Percentiles rank a stretch among this genome's conserved stretches.
Evolutionary conservation across 2,113 vertebrate genomes (phyloP).

Genomic region (Albula goreensis): DNA sequence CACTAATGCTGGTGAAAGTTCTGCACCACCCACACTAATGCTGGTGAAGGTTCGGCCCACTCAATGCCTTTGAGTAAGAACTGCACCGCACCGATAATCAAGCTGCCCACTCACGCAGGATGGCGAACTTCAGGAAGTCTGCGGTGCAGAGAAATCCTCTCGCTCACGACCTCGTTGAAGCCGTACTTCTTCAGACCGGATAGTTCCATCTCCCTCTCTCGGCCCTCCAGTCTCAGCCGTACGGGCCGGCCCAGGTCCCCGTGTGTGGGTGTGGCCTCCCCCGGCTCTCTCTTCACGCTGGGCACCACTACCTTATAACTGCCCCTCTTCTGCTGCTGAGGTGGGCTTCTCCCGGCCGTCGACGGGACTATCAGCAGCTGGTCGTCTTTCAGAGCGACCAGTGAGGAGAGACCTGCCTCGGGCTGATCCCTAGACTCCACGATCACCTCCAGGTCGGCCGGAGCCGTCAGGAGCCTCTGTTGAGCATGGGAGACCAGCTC

Average conservation of each 20-base stretch:
- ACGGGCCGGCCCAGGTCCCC: conserved; percentile 27
- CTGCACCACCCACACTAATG: not conserved
- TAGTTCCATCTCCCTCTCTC: conserved; percentile 38
- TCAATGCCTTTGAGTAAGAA: no score
- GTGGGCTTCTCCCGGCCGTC: conserved; percentile 53
- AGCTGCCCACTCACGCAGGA: conserved; percentile 73
- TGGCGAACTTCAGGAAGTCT: conserved; percentile 77
- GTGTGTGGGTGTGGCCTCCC: conserved; percentile 21
- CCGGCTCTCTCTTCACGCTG: conserved; percentile 38
- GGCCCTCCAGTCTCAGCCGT: not conserved
- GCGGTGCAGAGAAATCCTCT: conserved; percentile 67
- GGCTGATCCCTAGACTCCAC: conserved; percentile 74
- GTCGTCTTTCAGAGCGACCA: conserved; percentile 80
- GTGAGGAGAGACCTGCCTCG: conserved; percentile 64
- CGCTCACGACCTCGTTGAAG: conserved; percentile 69
- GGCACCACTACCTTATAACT: conserved; percentile 72
- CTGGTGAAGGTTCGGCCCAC: not conserved
- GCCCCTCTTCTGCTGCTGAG: conserved; percentile 63
- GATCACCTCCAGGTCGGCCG: conserved; percentile 64
- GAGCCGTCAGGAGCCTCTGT: conserved; percentile 42
- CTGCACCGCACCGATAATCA: no score
- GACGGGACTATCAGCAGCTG: conserved; percentile 72
- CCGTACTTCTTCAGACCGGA: conserved; percentile 56
- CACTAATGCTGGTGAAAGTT: no score
- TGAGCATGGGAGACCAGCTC: conserved; percentile 42